Evolutionary conservation across 1,140 invertebrate species (phyloP).

Genomic region (Vollenhovia emeryi): DNA sequence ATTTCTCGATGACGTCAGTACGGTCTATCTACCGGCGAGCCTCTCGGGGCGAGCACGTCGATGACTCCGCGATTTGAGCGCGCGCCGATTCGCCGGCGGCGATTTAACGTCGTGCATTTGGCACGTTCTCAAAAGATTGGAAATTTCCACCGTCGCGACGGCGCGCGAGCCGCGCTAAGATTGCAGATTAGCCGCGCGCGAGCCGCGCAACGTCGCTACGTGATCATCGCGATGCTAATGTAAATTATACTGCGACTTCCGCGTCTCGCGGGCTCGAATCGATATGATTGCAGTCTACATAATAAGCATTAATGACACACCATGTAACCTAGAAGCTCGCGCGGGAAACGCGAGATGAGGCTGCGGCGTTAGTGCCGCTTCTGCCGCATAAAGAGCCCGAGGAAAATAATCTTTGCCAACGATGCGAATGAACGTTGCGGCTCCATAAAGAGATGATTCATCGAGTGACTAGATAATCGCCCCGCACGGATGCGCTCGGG

Average conservation of each 20-base stretch:
- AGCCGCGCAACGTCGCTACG: slow-evolving; percentile 15
- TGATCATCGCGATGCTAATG: slow-evolving; percentile 14
- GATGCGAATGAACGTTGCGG: slow-evolving; percentile 36
- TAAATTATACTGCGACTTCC: slow-evolving; percentile 33
- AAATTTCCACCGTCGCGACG: slow-evolving; percentile 48
- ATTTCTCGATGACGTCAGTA: slow-evolving; percentile 27
- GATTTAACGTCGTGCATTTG: slow-evolving; percentile 32
- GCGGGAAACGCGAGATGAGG: neutral
- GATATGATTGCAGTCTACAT: slow-evolving; percentile 36
- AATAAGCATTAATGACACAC: slow-evolving; percentile 38
- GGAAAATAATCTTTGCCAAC: slow-evolving; percentile 31
- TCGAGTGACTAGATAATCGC: slow-evolving; percentile 42
- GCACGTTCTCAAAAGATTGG: slow-evolving; percentile 54
- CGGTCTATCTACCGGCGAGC: neutral
- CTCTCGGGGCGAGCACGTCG: slow-evolving; percentile 8
- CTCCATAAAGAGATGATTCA: slow-evolving; percentile 44
- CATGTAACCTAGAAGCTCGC: neutral
- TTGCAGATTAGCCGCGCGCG: slow-evolving; percentile 25
- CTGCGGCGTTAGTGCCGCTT: neutral
- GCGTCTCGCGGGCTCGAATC: slow-evolving; percentile 1
- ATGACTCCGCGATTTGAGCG: slow-evolving; percentile 22
- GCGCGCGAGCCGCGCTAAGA: slow-evolving; percentile 33
- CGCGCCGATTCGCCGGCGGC: slow-evolving; percentile 32
- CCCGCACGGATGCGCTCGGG: neutral
- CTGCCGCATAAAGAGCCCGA: neutral